Percentiles rank a stretch among this genome's conserved stretches.
Evolutionary conservation across 2,888 invertebrate species (phyloP).

Genomic region (Nebria brevicollis): DNA sequence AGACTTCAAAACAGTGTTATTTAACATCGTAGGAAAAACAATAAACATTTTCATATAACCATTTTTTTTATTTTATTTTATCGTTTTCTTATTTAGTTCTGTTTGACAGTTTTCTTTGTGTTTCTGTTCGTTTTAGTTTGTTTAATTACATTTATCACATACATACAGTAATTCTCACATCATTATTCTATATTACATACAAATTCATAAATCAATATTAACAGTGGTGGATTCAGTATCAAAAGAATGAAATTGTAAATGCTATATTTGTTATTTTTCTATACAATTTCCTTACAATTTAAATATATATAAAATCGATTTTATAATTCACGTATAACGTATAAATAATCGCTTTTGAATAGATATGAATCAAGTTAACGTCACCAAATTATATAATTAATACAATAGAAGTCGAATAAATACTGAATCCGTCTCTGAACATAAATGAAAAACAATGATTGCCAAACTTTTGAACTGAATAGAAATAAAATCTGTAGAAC

Average conservation of each 20-base stretch:
- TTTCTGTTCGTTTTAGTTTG: neutral
- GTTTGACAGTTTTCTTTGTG: neutral
- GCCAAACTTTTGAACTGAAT: slow-evolving; percentile 44
- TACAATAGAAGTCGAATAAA: neutral
- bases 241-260: neutral
- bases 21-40: neutral
- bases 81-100: neutral
- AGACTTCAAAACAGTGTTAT: neutral
- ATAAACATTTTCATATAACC: neutral
- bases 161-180: neutral
- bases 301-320: no score
- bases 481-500: slow-evolving; percentile 29
- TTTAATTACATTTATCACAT: neutral
- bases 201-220: neutral
- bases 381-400: no score
- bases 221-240: neutral
- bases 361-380: no score
- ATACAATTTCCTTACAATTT: neutral
- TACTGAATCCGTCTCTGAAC: neutral
- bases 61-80: neutral
- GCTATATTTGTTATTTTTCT: neutral
- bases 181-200: neutral
- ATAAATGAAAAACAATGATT: slow-evolving; percentile 17
- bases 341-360: no score
- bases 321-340: no score